These are phyloP conservation scores for Cephus pygmeus DNA, from an alignment of 2,888 invertebrate species.

Conservation along the genomic window DNA sequence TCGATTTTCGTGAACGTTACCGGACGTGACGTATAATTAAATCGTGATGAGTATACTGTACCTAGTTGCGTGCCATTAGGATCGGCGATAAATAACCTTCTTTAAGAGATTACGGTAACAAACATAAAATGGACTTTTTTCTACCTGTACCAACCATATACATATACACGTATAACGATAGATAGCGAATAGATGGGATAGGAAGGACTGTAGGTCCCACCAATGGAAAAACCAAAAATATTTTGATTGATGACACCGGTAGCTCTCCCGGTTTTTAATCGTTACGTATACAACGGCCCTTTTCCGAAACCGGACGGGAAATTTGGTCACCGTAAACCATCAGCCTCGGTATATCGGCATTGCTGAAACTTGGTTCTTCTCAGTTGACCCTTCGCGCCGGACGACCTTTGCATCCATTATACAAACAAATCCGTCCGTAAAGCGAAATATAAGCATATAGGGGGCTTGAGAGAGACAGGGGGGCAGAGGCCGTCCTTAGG, in stretches of 20 bases:
- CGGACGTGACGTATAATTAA: slow-evolving; percentile 1
- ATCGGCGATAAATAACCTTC: slow-evolving; percentile 28
- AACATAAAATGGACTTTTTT: not conserved
- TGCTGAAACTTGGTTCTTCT: slow-evolving; percentile 14
- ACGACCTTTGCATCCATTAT: slow-evolving; percentile 5
- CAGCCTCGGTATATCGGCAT: not conserved
- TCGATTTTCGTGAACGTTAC: not conserved
- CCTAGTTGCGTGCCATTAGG: slow-evolving; percentile 7
- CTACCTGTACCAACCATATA: not conserved
- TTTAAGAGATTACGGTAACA: slow-evolving; percentile 20
- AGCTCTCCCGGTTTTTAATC: slow-evolving; percentile 6
- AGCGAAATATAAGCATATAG: slow-evolving; percentile 6
- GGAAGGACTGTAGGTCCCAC: not conserved
- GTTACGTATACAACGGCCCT: slow-evolving; percentile 25
- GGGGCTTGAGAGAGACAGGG: not conserved
- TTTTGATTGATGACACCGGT: slow-evolving; percentile 33
- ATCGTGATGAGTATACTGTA: not conserved
- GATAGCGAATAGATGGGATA: not conserved
- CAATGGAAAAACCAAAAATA: slow-evolving; percentile 22
- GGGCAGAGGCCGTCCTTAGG: slow-evolving; percentile 3
- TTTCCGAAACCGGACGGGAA: slow-evolving; percentile 31
- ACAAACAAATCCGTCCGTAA: slow-evolving; percentile 10
- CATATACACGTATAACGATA: not conserved
- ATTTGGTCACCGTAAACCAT: not conserved
- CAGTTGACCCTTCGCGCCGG: slow-evolving; percentile 5